Evolutionary conservation across 2,113 vertebrate species (phyloP).

Genomic region (Euleptes europaea): DNA sequence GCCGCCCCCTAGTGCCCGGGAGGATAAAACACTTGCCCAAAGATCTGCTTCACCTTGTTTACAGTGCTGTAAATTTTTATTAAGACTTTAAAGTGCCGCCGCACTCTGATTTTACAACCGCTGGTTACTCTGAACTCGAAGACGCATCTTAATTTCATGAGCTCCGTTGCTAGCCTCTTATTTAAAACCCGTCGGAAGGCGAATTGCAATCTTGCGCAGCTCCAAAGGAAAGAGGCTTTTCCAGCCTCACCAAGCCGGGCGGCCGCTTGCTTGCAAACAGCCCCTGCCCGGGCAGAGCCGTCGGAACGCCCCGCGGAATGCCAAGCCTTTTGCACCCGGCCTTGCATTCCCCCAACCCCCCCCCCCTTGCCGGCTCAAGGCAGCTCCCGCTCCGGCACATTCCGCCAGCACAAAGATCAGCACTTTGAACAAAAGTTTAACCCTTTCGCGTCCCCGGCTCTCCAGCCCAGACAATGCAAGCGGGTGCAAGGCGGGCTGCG

Average conservation of each 20-base stretch:
- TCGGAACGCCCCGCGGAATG: not conserved
- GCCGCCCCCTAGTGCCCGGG: not conserved
- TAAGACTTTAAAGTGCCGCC: no score
- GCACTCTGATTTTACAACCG: no score
- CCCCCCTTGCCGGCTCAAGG: not conserved
- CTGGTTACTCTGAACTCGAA: no score
- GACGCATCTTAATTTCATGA: no score
- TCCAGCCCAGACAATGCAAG: slow-evolving; percentile 13
- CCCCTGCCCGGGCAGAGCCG: not conserved
- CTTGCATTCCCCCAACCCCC: not conserved
- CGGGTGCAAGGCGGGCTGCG: not conserved
- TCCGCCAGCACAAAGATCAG: slow-evolving; percentile 28
- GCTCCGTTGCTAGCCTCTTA: no score
- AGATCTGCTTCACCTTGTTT: no score
- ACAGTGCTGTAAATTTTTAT: no score
- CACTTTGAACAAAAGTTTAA: slow-evolving; percentile 10
- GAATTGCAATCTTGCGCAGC: no score
- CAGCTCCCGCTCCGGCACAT: slow-evolving; percentile 24
- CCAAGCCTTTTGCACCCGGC: not conserved
- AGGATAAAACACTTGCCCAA: not conserved
- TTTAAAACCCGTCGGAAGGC: no score
- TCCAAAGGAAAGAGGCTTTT: not conserved
- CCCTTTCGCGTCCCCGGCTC: slow-evolving; percentile 3
- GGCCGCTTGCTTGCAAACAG: not conserved
- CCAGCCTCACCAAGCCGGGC: not conserved